phyloP scores from a whole-genome alignment of 2,888 invertebrate species.

The Nymphalis polychloros region DNA sequence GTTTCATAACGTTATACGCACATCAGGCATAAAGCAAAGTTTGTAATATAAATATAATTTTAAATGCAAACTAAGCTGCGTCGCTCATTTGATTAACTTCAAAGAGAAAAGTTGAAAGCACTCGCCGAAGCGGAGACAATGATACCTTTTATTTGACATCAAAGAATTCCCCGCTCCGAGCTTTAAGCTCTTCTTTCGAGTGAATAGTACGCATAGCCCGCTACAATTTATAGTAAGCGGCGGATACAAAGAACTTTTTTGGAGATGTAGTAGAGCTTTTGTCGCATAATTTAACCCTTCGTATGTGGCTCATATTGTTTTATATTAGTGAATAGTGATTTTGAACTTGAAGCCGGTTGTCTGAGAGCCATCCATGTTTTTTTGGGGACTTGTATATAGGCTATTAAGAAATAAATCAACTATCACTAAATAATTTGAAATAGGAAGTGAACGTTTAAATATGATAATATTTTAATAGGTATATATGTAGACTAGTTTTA shows the following conservation, averaged over 20 bases:
- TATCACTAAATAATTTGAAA: neutral
- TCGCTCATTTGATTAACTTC: slow-evolving; percentile 72
- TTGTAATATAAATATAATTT: slow-evolving; percentile 58
- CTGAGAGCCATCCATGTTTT: neutral
- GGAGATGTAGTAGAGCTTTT: slow-evolving; percentile 45
- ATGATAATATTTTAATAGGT: neutral
- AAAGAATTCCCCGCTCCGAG: slow-evolving; percentile 60
- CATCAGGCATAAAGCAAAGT: slow-evolving; percentile 54
- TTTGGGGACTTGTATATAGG: neutral
- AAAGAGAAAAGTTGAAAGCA: slow-evolving; percentile 69
- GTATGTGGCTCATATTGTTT: slow-evolving; percentile 38
- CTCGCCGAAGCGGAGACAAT: slow-evolving; percentile 68
- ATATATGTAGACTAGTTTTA: slow-evolving; percentile 14
- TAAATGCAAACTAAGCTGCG: slow-evolving; percentile 61
- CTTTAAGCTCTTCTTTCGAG: slow-evolving; percentile 54
- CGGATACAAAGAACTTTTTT: slow-evolving; percentile 48
- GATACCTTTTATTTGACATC: slow-evolving; percentile 72
- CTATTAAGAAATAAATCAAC: no score
- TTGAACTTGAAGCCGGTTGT: slow-evolving; percentile 15
- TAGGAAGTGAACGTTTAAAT: neutral
- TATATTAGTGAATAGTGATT: slow-evolving; percentile 31
- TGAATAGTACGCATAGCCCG: slow-evolving; percentile 41
- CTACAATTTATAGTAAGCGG: slow-evolving; percentile 49
- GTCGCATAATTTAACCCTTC: slow-evolving; percentile 49
- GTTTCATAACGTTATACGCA: slow-evolving; percentile 54